Evolutionary conservation across 2,797 vertebrate genomes (phyloP).

Genomic region (Tolypeutes matacus): DNA sequence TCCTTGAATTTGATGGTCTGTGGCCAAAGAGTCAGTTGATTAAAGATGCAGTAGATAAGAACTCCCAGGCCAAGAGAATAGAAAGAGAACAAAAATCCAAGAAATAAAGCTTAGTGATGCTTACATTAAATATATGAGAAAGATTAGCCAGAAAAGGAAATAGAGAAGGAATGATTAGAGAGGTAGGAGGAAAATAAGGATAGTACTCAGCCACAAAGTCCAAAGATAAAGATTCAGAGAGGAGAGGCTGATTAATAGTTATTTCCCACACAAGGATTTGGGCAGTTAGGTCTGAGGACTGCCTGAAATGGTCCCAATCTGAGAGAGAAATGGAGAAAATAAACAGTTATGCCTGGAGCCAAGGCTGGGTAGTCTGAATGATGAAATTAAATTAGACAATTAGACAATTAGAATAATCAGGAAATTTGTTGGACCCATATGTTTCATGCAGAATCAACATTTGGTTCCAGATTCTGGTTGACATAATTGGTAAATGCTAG

Average conservation of each 20-base stretch:
- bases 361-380: background rate
- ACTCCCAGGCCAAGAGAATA: background rate
- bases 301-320: background rate
- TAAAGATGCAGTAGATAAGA: background rate
- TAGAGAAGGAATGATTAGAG: background rate
- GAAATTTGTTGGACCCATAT: background rate
- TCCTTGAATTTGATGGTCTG: background rate
- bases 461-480: background rate
- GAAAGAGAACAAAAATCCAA: background rate
- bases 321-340: background rate
- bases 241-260: background rate
- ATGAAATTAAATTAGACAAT: background rate
- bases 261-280: background rate
- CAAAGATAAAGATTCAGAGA: background rate
- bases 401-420: background rate
- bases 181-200: background rate
- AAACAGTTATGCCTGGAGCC: background rate
- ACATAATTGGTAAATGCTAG: background rate
- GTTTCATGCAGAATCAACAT: slow-evolving; percentile 13
- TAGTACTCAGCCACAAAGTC: background rate
- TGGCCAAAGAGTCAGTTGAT: background rate
- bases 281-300: background rate
- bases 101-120: background rate
- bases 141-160: slow-evolving; percentile 36
- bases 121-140: background rate